These are phyloP conservation scores for Galemys pyrenaicus DNA, from an alignment of 2,113 vertebrate species.

Conservation along the genomic window DNA sequence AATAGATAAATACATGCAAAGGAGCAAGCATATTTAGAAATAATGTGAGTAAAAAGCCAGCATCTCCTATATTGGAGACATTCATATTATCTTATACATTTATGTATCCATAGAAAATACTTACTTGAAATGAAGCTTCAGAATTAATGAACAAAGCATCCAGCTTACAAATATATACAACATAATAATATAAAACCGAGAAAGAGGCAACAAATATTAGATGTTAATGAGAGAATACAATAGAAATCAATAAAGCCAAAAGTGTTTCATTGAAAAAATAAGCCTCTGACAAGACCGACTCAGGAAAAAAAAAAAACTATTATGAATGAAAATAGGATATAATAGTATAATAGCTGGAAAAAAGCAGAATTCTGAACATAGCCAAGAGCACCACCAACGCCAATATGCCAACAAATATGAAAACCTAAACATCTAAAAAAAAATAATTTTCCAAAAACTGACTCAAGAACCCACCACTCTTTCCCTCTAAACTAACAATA, in stretches of 20 bases:
- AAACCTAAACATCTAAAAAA: background rate
- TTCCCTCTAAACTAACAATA: background rate
- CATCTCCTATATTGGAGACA: background rate
- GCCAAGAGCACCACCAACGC: background rate
- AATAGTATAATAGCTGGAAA: background rate
- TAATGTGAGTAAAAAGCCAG: background rate
- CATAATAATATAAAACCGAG: background rate
- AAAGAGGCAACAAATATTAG: background rate
- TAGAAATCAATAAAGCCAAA: background rate
- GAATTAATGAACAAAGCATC: background rate
- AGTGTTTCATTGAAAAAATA: background rate
- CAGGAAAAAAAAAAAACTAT: background rate
- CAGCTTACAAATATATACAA: background rate
- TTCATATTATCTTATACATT: background rate
- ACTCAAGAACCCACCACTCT: background rate
- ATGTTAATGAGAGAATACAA: background rate
- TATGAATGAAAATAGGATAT: background rate
- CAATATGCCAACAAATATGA: background rate
- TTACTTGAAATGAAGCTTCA: background rate
- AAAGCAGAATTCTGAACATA: background rate
- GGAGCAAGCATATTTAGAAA: background rate
- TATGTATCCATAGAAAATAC: background rate
- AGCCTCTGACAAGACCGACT: background rate
- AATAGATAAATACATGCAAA: background rate
- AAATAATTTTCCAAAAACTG: background rate